Conservation (phyloP, 2,888 invertebrate genomes). For the Colostygia pectinataria region DNA sequence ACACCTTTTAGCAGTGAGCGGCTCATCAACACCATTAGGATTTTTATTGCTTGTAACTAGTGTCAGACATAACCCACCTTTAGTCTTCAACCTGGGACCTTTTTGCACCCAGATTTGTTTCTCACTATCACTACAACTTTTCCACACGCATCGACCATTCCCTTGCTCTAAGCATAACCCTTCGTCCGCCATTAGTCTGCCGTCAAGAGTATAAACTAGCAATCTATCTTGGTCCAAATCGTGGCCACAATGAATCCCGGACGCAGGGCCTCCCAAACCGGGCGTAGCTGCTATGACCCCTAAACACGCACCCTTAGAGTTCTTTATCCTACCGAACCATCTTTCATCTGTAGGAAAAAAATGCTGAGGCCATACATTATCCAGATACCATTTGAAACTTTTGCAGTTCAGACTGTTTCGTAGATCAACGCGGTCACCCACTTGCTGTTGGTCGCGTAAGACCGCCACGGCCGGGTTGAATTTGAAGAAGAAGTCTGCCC, state of each 20-base stretch:
- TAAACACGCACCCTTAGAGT: conserved; percentile 68
- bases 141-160: conserved; percentile 86
- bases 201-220: conserved; percentile 87
- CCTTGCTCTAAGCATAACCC: conserved; percentile 91
- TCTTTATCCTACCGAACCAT: conserved; percentile 93
- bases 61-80: conserved; percentile 61
- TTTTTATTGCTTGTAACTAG: conserved; percentile 48
- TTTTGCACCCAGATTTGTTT: conserved; percentile 88
- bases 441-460: conserved; percentile 83
- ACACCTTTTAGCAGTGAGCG: conserved; percentile 84
- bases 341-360: conserved; percentile 94
- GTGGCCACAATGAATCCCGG: conserved; percentile 85
- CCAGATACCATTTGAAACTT: conserved; percentile 96
- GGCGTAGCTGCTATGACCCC: conserved; percentile 77
- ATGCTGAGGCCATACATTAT: conserved; percentile 97
- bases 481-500: conserved; percentile 95
- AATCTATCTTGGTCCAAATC: conserved; percentile 85
- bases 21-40: conserved; percentile 53
- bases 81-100: conserved; percentile 65
- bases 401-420: conserved; percentile 90
- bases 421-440: conserved; percentile 86
- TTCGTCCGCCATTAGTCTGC: conserved; percentile 93
- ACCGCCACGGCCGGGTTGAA: conserved; percentile 88
- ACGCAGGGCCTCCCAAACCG: conserved; percentile 88
- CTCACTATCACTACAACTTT: conserved; percentile 85